These are phyloP conservation scores for Upupa epops DNA, from an alignment of 2,113 vertebrate genomes.

Conservation along the genomic window DNA sequence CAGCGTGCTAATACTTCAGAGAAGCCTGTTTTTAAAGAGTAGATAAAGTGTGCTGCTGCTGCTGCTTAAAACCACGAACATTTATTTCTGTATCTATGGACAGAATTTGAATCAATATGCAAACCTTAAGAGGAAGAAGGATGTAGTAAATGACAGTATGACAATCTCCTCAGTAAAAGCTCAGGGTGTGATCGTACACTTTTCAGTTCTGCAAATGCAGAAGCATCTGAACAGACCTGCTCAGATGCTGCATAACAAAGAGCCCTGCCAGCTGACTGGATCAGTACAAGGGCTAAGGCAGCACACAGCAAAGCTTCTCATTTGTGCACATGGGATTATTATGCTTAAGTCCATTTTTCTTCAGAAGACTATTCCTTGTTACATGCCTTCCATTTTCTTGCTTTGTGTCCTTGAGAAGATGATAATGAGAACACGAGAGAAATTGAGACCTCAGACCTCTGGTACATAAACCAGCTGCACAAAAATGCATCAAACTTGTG, in stretches of 20 bases:
- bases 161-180: not conserved
- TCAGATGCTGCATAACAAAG: not conserved
- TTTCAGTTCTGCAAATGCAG: not conserved
- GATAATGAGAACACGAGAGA: not conserved
- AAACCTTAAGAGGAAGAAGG: not conserved
- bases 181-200: not conserved
- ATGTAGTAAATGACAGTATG: not conserved
- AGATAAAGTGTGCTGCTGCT: not conserved
- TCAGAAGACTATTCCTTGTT: not conserved
- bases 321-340: not conserved
- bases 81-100: not conserved
- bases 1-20: not conserved
- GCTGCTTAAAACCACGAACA: not conserved
- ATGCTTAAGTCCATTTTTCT: not conserved
- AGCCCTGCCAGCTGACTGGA: not conserved
- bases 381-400: not conserved
- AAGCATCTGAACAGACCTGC: not conserved
- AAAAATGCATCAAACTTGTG: not conserved
- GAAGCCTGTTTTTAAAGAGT: not conserved
- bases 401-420: not conserved
- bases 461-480: not conserved
- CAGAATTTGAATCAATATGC: not conserved
- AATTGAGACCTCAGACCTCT: not conserved
- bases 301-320: not conserved
- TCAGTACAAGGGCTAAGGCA: not conserved